A percentile compares a stretch with the other conserved stretches of the same genome.
Conservation (phyloP, 2,797 vertebrate species). For the Clarias pachynema region DNA sequence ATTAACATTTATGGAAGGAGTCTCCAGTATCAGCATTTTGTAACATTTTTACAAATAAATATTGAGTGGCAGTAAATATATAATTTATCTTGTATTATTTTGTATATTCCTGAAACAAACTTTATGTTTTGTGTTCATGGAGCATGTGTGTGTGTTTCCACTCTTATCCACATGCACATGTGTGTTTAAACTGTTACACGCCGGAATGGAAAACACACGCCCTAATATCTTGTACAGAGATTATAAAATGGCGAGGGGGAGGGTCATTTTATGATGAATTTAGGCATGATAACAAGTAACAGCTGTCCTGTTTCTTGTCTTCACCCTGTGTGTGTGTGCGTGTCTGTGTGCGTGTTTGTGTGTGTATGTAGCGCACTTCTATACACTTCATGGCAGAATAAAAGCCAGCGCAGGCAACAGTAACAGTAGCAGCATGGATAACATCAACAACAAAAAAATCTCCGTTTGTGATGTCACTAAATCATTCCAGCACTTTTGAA, state of each 20-base stretch:
- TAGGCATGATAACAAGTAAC: conserved; percentile 77
- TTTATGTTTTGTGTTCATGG: not conserved
- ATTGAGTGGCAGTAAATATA: not conserved
- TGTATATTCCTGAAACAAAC: not conserved
- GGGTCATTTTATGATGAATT: conserved; percentile 78
- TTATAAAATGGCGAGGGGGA: conserved; percentile 32
- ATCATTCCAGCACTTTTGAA: not conserved
- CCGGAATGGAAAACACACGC: conserved; percentile 34
- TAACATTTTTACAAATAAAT: not conserved
- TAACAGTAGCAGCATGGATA: not conserved
- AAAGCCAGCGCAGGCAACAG: not conserved
- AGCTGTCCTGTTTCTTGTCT: conserved; percentile 63
- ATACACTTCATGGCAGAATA: not conserved
- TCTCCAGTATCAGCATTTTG: not conserved
- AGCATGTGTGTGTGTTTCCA: conserved; percentile 44
- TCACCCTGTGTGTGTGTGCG: conserved; percentile 24
- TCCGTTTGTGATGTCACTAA: not conserved
- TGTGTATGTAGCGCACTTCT: not conserved
- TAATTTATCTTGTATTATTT: not conserved
- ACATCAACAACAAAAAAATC: not conserved
- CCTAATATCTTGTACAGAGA: conserved; percentile 40
- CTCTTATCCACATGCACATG: conserved; percentile 16
- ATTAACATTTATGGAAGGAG: not conserved
- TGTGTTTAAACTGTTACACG: conserved; percentile 34
- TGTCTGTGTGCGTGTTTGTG: conserved; percentile 1